Conservation (phyloP, 2,113 vertebrate species). For the Electrona antarctica region DNA sequence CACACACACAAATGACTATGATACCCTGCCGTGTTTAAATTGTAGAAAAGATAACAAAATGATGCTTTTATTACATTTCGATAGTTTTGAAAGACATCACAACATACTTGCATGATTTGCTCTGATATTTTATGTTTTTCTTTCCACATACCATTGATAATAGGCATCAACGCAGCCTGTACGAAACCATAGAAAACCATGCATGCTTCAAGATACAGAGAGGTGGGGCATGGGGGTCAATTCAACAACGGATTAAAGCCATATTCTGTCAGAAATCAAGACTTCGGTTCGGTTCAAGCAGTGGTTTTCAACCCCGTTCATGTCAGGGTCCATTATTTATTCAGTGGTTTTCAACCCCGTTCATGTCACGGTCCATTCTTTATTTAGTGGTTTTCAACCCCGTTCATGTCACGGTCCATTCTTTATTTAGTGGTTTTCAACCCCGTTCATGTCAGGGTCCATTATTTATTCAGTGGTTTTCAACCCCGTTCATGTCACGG, state of each 20-base stretch:
- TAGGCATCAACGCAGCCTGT: slow-evolving; percentile 60
- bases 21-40: slow-evolving; percentile 51
- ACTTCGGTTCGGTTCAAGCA: slow-evolving; percentile 33
- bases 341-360: no score
- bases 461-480: no score
- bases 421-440: no score
- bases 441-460: no score
- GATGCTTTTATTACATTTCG: slow-evolving; percentile 70
- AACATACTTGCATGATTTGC: slow-evolving; percentile 74
- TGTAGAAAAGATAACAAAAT: slow-evolving; percentile 79
- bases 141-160: slow-evolving; percentile 57
- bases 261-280: slow-evolving; percentile 60
- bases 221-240: slow-evolving; percentile 29
- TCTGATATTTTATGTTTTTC: slow-evolving; percentile 59
- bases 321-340: no score
- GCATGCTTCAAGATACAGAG: slow-evolving; percentile 73
- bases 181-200: slow-evolving; percentile 72
- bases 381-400: no score
- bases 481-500: no score
- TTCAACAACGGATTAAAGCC: slow-evolving; percentile 72
- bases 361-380: no score
- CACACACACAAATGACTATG: slow-evolving; percentile 50
- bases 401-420: no score
- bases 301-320: no score
- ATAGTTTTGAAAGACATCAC: slow-evolving; percentile 74